A percentile compares a stretch with the other conserved stretches of the same genome.
These are phyloP conservation scores for Pholis gunnellus DNA, from an alignment of 2,113 vertebrate species.

Conservation along the genomic window DNA sequence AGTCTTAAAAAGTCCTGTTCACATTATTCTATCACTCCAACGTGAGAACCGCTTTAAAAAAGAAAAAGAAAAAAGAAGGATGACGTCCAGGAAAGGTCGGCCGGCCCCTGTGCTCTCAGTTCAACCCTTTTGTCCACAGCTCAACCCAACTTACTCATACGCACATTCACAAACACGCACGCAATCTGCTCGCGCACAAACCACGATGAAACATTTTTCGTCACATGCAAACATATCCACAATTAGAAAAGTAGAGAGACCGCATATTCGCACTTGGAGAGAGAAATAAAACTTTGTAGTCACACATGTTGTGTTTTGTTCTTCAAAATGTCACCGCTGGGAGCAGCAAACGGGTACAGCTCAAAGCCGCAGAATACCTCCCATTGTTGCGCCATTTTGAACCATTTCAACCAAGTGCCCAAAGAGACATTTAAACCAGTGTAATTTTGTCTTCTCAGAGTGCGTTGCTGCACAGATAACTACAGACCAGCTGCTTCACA, in stretches of 20 bases:
- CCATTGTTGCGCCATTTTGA: slow-evolving; percentile 78
- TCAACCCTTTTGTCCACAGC: slow-evolving; percentile 70
- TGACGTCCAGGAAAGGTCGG: slow-evolving; percentile 66
- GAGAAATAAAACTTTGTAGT: slow-evolving; percentile 16
- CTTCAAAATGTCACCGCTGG: slow-evolving; percentile 59
- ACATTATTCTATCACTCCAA: slow-evolving; percentile 52
- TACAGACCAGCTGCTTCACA: slow-evolving; percentile 70
- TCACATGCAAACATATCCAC: slow-evolving; percentile 15
- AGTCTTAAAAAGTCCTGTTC: slow-evolving; percentile 44
- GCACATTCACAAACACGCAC: slow-evolving; percentile 28
- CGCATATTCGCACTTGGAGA: slow-evolving; percentile 27
- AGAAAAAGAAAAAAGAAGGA: slow-evolving; percentile 18
- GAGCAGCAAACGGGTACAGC: slow-evolving; percentile 50
- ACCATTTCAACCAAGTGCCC: slow-evolving; percentile 64
- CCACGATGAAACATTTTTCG: slow-evolving; percentile 27
- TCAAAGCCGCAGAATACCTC: slow-evolving; percentile 53
- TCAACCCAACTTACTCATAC: slow-evolving; percentile 59
- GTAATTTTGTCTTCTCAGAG: slow-evolving; percentile 51
- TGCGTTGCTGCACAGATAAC: slow-evolving; percentile 58
- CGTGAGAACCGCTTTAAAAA: slow-evolving; percentile 37
- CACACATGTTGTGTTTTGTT: slow-evolving; percentile 43
- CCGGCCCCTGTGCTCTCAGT: slow-evolving; percentile 43
- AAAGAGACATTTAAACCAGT: slow-evolving; percentile 65
- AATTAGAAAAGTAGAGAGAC: slow-evolving; percentile 6
- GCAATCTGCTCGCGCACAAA: slow-evolving; percentile 37